Conservation (phyloP, 2,797 vertebrate species). For the Chelonia mydas region DNA sequence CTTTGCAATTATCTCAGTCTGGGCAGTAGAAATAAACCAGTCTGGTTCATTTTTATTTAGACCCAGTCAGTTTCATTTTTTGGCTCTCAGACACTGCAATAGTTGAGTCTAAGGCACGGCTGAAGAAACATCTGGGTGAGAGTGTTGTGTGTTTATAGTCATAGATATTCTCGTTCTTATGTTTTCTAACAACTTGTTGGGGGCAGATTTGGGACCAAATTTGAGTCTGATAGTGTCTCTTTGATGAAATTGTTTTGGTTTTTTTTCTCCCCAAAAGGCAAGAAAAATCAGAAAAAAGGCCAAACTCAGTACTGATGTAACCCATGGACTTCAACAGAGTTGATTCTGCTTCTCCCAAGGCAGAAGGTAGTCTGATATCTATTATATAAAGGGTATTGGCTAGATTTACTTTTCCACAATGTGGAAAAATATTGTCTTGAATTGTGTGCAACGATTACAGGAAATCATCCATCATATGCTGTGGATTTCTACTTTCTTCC, state of each 20-base stretch:
- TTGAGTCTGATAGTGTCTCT: not conserved
- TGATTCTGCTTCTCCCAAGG: not conserved
- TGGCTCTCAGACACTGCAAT: not conserved
- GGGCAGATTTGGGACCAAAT: not conserved
- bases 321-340: rapidly evolving
- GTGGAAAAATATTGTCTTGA: rapidly evolving
- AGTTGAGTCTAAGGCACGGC: conserved; percentile 21
- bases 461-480: not conserved
- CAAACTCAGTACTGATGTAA: not conserved
- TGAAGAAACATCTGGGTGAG: not conserved
- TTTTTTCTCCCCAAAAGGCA: not conserved
- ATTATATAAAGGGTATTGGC: not conserved
- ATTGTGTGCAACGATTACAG: not conserved
- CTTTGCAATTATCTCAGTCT: conserved; percentile 1
- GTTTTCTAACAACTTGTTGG: not conserved
- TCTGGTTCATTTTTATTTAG: conserved; percentile 51
- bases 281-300: not conserved
- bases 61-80: conserved; percentile 1
- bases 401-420: not conserved
- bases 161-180: not conserved
- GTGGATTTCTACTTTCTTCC: not conserved
- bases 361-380: not conserved
- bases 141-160: not conserved
- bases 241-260: not conserved
- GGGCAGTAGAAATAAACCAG: conserved; percentile 7